phyloP scores from a whole-genome alignment of 2,797 vertebrate genomes.

The Parotocinclus haroldoi region DNA sequence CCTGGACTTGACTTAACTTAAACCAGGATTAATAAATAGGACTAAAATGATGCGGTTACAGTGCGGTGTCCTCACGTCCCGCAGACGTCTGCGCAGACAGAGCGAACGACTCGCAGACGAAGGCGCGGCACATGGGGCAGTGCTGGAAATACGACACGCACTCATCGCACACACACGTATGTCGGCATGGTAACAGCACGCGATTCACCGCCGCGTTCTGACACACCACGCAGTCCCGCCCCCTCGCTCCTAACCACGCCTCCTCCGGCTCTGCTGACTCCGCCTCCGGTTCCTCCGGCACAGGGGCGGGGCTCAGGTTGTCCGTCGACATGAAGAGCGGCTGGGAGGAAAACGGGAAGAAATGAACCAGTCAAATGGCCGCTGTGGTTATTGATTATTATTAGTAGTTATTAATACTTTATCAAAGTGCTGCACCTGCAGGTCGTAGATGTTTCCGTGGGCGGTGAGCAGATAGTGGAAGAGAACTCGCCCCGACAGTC shows the following conservation, averaged over 20 bases:
- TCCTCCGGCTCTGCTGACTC: constrained; percentile 15
- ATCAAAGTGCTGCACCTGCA: constrained; percentile 81
- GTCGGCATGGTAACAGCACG: constrained; percentile 89
- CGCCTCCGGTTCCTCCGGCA: constrained; percentile 12
- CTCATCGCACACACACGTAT: constrained; percentile 85
- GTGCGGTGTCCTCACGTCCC: too few relatives aligned
- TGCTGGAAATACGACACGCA: constrained; percentile 84
- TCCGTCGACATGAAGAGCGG: constrained; percentile 95
- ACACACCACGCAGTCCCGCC: constrained; percentile 91
- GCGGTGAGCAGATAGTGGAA: constrained; percentile 89
- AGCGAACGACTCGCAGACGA: constrained; percentile 85
- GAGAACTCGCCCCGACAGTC: constrained; percentile 80
- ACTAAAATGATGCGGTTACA: too few relatives aligned
- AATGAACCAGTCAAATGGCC: too few relatives aligned
- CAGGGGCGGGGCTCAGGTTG: constrained; percentile 22
- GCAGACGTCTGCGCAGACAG: constrained; percentile 59
- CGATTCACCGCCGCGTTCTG: constrained; percentile 87
- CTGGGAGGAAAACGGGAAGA: constrained; percentile 60
- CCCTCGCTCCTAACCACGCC: constrained; percentile 57
- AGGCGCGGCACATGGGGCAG: constrained; percentile 94
- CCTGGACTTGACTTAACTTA: too few relatives aligned
- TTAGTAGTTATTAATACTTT: too few relatives aligned
- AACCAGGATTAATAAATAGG: too few relatives aligned
- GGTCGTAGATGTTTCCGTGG: constrained; percentile 85
- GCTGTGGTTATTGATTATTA: too few relatives aligned